phyloP scores from a whole-genome alignment of 23 tunicate species.

The Aplidium turbinatum region DNA sequence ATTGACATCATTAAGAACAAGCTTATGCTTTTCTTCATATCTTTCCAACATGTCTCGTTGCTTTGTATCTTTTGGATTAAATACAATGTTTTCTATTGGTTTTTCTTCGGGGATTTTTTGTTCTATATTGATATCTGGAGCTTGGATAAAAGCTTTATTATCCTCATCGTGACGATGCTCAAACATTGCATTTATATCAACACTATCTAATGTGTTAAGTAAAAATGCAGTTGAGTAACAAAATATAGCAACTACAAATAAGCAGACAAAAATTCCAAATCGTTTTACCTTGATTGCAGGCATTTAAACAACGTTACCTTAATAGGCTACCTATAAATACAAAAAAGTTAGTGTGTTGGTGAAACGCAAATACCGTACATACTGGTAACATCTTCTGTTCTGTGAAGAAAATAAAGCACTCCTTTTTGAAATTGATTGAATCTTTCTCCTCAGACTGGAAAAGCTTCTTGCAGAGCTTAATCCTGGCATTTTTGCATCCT shows the following conservation, averaged over 20 bases:
- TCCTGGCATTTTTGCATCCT: too few species aligned
- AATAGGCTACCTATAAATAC: too few species aligned
- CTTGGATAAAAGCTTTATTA: too few species aligned
- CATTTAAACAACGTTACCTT: too few species aligned
- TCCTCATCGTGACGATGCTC: slow-evolving; percentile 74
- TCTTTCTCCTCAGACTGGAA: too few species aligned
- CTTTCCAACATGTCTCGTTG: slow-evolving; percentile 53
- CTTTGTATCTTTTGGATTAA: slow-evolving; percentile 64
- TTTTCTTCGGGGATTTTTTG: neutral
- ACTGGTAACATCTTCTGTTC: too few species aligned
- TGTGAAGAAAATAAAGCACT: too few species aligned
- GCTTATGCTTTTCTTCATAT: slow-evolving; percentile 37
- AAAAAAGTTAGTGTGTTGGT: too few species aligned
- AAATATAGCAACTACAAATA: slow-evolving; percentile 28
- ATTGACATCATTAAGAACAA: slow-evolving; percentile 64
- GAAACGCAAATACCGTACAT: too few species aligned
- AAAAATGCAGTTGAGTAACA: slow-evolving; percentile 56
- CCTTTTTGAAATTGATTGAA: too few species aligned
- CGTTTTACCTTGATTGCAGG: slow-evolving; percentile 41
- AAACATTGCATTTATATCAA: slow-evolving; percentile 58
- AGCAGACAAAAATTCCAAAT: slow-evolving; percentile 19
- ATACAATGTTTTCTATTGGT: neutral
- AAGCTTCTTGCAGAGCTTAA: too few species aligned
- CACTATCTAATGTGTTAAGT: slow-evolving; percentile 47
- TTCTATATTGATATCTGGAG: neutral